phyloP scores from a whole-genome alignment of 2,888 invertebrate genomes.

The Oligia latruncula region DNA sequence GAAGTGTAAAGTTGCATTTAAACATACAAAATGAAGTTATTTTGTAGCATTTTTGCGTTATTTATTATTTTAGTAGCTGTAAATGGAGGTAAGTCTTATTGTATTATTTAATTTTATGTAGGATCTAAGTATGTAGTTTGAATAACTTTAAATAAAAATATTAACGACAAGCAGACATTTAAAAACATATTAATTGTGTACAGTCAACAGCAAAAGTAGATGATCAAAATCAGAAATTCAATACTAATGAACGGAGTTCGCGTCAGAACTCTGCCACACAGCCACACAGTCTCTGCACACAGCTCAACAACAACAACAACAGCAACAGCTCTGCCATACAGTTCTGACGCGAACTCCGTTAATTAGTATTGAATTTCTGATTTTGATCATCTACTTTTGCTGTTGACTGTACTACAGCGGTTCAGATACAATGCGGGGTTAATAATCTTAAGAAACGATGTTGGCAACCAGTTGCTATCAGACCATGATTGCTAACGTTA shows the following conservation, averaged over 20 bases:
- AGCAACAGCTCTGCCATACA: too few species aligned
- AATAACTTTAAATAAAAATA: not conserved
- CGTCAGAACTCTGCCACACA: too few species aligned
- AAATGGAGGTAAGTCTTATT: slow-evolving; percentile 53
- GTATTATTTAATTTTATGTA: not conserved
- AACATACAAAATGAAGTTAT: slow-evolving; percentile 45
- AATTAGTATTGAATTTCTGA: too few species aligned
- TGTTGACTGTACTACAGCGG: not conserved
- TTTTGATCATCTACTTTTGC: too few species aligned
- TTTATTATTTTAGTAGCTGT: slow-evolving; percentile 47
- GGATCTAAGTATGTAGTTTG: not conserved
- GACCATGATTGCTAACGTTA: not conserved
- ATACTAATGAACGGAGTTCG: too few species aligned
- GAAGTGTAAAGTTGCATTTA: slow-evolving; percentile 32
- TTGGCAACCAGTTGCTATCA: not conserved
- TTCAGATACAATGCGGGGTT: not conserved
- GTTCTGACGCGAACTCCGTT: too few species aligned
- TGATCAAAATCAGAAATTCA: too few species aligned
- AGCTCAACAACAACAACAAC: too few species aligned
- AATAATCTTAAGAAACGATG: not conserved
- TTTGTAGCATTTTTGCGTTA: slow-evolving; percentile 36
- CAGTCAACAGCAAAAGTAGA: too few species aligned
- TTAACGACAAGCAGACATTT: not conserved
- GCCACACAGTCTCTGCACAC: too few species aligned
- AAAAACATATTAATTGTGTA: not conserved